Conservation (phyloP, 1,140 invertebrate genomes). For the Venturia canescens region DNA sequence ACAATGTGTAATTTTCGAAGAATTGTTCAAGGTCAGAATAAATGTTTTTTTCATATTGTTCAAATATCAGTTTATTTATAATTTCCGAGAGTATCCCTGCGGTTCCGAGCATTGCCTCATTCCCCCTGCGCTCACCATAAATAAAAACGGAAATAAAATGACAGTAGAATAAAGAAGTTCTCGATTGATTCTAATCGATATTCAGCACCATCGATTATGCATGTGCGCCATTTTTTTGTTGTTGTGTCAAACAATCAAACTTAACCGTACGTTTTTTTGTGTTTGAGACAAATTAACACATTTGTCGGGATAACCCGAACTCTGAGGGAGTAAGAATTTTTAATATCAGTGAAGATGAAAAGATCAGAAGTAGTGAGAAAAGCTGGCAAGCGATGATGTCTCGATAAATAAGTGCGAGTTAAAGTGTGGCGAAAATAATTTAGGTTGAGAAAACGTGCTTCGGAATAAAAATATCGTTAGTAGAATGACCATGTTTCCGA, state of each 20-base stretch:
- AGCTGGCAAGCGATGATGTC: neutral
- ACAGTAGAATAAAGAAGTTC: no score
- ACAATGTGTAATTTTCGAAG: no score
- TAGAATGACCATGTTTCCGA: slow-evolving; percentile 20
- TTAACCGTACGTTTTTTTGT: neutral
- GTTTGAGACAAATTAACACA: neutral
- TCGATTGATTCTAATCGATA: no score
- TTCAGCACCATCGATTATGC: no score
- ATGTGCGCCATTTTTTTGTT: neutral
- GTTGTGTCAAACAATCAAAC: neutral
- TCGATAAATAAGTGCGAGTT: no score
- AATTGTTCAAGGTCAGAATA: no score
- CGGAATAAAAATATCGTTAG: neutral
- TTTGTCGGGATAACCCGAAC: neutral
- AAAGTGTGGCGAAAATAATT: neutral
- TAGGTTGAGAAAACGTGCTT: neutral
- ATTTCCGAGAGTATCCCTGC: no score
- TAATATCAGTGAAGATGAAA: neutral
- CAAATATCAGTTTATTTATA: no score
- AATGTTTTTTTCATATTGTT: no score
- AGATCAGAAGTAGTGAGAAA: neutral
- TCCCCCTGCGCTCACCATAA: no score
- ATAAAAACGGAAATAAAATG: no score
- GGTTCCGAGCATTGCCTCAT: no score
- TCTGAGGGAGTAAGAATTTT: neutral